Evolutionary conservation across 2,888 invertebrate genomes (phyloP).

Genomic region (Drosophila anomelani): DNA sequence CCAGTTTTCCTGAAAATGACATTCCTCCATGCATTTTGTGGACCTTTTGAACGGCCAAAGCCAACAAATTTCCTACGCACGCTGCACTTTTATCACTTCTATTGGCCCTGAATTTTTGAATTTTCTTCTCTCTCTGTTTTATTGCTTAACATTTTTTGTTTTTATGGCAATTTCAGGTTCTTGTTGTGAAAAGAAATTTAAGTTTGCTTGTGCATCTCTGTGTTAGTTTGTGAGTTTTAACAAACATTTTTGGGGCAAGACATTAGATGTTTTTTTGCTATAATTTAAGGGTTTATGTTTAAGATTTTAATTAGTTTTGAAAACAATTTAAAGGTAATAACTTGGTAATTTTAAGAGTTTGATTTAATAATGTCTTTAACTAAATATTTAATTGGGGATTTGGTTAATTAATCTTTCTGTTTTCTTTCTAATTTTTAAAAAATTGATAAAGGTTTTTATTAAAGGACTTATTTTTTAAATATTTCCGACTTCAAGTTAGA

Average conservation of each 20-base stretch:
- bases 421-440: too few species aligned
- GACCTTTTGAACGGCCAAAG: conserved; percentile 28
- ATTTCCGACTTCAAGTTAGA: neutral
- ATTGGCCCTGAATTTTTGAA: neutral
- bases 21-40: conserved; percentile 27
- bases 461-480: neutral
- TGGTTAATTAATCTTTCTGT: too few species aligned
- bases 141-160: neutral
- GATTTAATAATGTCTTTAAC: too few species aligned
- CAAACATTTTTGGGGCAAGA: neutral
- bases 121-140: neutral
- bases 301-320: too few species aligned
- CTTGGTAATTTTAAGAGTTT: neutral
- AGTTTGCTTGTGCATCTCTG: neutral
- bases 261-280: neutral
- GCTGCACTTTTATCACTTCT: conserved; percentile 4
- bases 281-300: neutral
- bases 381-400: neutral
- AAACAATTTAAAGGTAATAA: neutral
- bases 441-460: too few species aligned
- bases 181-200: neutral
- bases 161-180: neutral
- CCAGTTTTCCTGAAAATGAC: conserved; percentile 20
- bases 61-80: conserved; percentile 6
- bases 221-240: neutral